phyloP scores from a whole-genome alignment of 2,113 vertebrate species.

The Corydoras sp. region DNA sequence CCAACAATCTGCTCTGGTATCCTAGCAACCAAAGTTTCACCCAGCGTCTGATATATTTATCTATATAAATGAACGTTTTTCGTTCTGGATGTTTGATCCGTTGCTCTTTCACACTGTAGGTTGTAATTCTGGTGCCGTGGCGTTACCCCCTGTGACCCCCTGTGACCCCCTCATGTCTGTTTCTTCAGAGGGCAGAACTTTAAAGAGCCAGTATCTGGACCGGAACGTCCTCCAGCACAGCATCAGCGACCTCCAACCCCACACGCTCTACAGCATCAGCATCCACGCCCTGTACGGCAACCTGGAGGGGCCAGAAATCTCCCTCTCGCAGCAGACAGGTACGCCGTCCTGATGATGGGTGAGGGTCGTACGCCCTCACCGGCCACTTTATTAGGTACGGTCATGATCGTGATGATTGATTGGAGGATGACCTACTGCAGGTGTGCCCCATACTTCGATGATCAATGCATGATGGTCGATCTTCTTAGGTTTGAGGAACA shows the following conservation, averaged over 20 bases:
- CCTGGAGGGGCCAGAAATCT: constrained; percentile 72
- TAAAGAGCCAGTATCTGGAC: constrained; percentile 66
- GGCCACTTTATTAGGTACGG: no score
- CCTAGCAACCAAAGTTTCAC: no score
- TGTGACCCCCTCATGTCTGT: not conserved
- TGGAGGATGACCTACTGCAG: no score
- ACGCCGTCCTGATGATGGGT: not conserved
- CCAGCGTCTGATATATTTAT: no score
- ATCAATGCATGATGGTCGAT: no score
- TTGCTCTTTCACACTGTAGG: no score
- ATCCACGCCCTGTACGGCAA: constrained; percentile 71
- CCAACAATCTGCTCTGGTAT: no score
- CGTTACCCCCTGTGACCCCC: not conserved
- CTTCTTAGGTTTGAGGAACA: no score
- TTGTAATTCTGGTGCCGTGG: no score
- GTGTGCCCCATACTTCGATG: no score
- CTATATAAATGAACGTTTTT: not conserved
- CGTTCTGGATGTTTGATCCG: not conserved
- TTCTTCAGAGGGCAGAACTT: constrained; percentile 50
- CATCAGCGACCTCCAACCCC: constrained; percentile 62
- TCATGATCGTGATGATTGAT: no score
- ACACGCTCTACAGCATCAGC: constrained; percentile 65
- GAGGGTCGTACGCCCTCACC: no score
- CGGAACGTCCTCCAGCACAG: constrained; percentile 56
- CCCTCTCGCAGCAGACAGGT: constrained; percentile 78